Conservation (phyloP, 1,140 invertebrate species). For the Drosophila nannoptera region DNA sequence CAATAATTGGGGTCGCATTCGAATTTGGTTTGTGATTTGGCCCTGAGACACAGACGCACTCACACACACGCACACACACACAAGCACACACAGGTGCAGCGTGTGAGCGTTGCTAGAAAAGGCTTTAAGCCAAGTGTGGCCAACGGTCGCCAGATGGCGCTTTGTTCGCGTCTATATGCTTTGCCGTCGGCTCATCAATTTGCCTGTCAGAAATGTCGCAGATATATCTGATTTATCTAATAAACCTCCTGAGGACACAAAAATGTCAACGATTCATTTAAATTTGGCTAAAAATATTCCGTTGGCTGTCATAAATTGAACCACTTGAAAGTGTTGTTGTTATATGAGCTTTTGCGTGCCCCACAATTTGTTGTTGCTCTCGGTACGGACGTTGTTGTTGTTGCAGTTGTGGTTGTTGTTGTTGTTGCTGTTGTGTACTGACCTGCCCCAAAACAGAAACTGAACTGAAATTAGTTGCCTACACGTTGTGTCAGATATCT, state of each 20-base stretch:
- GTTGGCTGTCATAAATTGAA: conserved; percentile 57
- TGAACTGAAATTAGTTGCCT: conserved; percentile 35
- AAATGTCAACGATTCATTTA: conserved; percentile 18
- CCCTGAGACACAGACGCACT: conserved; percentile 53
- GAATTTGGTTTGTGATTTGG: conserved; percentile 45
- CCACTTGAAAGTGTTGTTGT: conserved; percentile 48
- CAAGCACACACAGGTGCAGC: not conserved
- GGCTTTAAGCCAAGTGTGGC: not conserved
- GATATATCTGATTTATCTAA: not conserved
- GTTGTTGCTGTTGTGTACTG: conserved; percentile 37
- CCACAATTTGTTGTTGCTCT: conserved; percentile 22
- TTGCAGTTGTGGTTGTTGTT: conserved; percentile 24
- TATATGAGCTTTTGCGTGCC: conserved; percentile 51
- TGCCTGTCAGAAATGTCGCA: not conserved
- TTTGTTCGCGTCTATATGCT: not conserved
- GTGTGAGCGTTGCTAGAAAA: not conserved
- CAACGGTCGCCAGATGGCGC: not conserved
- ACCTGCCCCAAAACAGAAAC: conserved; percentile 55
- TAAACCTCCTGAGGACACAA: not conserved
- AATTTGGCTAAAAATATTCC: conserved; percentile 37
- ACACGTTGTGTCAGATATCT: conserved; percentile 20
- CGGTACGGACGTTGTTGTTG: too few relatives aligned
- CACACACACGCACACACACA: too few relatives aligned
- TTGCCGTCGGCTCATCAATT: conserved; percentile 9
- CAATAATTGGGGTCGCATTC: conserved; percentile 56